Evolutionary conservation across 2,113 vertebrate species (phyloP).

Genomic region (Vombatus ursinus): DNA sequence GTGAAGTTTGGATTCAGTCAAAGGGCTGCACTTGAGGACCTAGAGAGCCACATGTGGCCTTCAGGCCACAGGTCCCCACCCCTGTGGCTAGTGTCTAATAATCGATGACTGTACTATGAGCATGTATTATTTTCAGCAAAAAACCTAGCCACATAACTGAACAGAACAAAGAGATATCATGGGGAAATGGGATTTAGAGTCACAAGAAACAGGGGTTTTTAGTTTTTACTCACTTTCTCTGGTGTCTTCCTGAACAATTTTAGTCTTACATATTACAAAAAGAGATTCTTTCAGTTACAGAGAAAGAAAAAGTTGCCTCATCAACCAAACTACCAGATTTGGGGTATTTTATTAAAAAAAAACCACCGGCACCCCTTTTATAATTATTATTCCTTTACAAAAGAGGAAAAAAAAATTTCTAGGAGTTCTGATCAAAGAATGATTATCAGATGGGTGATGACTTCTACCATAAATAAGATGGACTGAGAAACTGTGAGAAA

Average conservation of each 20-base stretch:
- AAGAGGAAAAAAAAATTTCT: neutral
- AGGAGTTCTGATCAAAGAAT: neutral
- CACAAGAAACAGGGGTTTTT: neutral
- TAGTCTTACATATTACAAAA: neutral
- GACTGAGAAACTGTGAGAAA: neutral
- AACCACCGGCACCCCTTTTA: neutral
- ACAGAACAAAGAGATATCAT: neutral
- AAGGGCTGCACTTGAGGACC: no score
- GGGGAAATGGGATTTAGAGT: neutral
- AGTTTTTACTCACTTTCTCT: neutral
- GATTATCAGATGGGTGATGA: neutral
- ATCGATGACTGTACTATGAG: neutral
- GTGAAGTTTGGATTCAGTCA: no score
- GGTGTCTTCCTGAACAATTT: neutral
- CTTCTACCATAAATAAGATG: neutral
- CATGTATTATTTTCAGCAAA: neutral
- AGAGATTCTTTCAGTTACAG: neutral
- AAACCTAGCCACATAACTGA: neutral
- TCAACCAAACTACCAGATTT: neutral
- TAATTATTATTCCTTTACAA: neutral
- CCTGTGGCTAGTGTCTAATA: no score
- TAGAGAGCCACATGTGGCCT: no score
- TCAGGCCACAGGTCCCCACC: no score
- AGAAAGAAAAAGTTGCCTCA: neutral
- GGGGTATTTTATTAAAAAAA: neutral